These are phyloP conservation scores for Cephus spinipes DNA, from an alignment of 2,888 invertebrate species.

Conservation along the genomic window DNA sequence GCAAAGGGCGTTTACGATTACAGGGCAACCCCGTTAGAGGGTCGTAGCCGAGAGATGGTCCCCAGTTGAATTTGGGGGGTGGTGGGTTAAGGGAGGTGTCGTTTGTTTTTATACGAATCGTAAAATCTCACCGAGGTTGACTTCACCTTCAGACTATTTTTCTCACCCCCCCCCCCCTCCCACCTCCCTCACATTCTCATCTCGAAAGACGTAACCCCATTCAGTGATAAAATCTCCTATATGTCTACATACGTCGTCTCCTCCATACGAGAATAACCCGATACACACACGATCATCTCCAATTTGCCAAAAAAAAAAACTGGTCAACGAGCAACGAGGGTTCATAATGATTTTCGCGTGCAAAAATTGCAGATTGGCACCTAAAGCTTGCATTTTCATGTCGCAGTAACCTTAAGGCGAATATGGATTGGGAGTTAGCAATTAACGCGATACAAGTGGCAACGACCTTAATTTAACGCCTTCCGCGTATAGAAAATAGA, in stretches of 20 bases:
- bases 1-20: too few relatives aligned
- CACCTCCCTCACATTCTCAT: neutral
- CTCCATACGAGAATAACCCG: neutral
- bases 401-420: neutral
- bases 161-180: neutral
- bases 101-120: neutral
- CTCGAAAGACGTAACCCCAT: neutral
- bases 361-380: neutral
- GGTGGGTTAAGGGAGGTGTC: too few relatives aligned
- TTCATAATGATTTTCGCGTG: neutral
- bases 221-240: neutral
- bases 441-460: neutral
- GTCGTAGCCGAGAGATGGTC: too few relatives aligned
- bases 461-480: neutral
- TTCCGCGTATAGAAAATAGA: neutral
- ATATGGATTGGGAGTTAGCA: neutral
- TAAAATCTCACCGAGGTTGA: neutral
- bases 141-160: neutral
- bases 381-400: neutral
- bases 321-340: neutral
- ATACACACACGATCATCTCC: neutral
- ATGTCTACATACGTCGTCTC: neutral
- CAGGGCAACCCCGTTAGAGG: too few relatives aligned
- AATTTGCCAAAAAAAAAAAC: neutral
- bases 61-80: too few relatives aligned